Percentiles rank a stretch among this genome's conserved stretches.
These are phyloP conservation scores for Notothenia rossii DNA, from an alignment of 2,113 vertebrate genomes.

Conservation along the genomic window DNA sequence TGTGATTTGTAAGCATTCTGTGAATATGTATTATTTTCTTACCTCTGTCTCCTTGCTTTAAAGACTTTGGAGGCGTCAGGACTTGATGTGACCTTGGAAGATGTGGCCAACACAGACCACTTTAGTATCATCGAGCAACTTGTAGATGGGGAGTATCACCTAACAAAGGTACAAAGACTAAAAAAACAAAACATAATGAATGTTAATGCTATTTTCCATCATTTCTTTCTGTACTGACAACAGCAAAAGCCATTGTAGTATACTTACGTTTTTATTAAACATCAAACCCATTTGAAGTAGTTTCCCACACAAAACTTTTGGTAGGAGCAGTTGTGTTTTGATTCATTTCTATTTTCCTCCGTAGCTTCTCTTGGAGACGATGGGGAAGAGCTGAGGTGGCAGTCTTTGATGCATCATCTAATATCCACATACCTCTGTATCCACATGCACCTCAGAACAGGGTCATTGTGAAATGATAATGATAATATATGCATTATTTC, in stretches of 20 bases:
- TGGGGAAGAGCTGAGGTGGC: slow-evolving; percentile 76
- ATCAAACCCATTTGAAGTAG: too few relatives aligned
- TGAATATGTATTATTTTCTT: background rate
- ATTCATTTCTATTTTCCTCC: slow-evolving; percentile 4
- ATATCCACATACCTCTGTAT: slow-evolving; percentile 31
- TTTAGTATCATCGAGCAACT: slow-evolving; percentile 84
- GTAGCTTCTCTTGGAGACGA: slow-evolving; percentile 83
- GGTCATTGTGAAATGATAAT: slow-evolving; percentile 29
- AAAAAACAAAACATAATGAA: background rate
- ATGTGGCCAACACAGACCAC: slow-evolving; percentile 82
- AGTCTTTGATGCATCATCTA: background rate
- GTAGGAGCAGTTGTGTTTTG: background rate
- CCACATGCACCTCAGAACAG: slow-evolving; percentile 22
- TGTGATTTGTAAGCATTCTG: background rate
- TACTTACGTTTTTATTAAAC: background rate
- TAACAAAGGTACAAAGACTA: slow-evolving; percentile 78
- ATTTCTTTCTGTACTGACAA: background rate
- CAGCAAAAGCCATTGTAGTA: too few relatives aligned
- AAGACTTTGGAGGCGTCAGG: slow-evolving; percentile 75
- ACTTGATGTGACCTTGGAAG: slow-evolving; percentile 80
- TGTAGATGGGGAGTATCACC: slow-evolving; percentile 78
- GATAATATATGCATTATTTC: slow-evolving; percentile 43
- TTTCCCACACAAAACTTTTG: background rate
- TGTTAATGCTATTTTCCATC: background rate
- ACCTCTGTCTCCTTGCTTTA: background rate